Base-by-base conservation (phyloP, 2,797 vertebrate genomes). In the Columba guinea region DNA sequence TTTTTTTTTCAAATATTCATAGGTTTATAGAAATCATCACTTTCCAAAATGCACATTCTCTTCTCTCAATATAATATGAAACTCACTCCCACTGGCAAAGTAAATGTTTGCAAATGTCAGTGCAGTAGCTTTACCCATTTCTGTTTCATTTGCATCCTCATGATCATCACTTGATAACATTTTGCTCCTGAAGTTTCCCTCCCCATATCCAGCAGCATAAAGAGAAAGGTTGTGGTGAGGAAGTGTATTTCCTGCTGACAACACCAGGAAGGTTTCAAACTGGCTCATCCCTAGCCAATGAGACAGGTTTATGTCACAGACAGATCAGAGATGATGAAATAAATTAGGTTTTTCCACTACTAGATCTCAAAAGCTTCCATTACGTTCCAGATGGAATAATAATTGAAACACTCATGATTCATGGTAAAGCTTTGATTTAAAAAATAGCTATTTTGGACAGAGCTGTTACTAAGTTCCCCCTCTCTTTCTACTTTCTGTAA, bases 191-290 rank as follows among this genome's bases (percentile, higher is more conserved):
- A 60, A 14, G 2, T 49, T 94, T 63, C n/a, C 18, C 4, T 44
- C 37, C 17, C 19, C 10, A 3, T 27, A 49, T 8, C 5, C 4
- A 13, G 81, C 55, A 46, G 7, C 1, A 1, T 14, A 6, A 78
- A 70, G 27, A 71, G 48, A 68, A 81, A 7, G 3, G 5, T 22
- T 14, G 4, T 5, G 34, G 32, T 2, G 14, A 5, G 23, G 20
- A 32, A 74, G 27, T 14, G 7, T 27, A 10, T 53, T 79, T 77
- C n/a, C 30, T 41, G 22, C n/a, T 76, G 56, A 77, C 21, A 69
- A 1, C 37, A 58, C 24, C 13, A 70, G 23, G 24, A 78, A 27
- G 14, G 35, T 22, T 60, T 77, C 19, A 20, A 17, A 37, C 2
- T 73, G 34, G 17, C 5, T 92, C 11, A 48, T 35, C 35, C 59